phyloP scores from a whole-genome alignment of 1,140 invertebrate genomes.

The Drosophila kepulauana region DNA sequence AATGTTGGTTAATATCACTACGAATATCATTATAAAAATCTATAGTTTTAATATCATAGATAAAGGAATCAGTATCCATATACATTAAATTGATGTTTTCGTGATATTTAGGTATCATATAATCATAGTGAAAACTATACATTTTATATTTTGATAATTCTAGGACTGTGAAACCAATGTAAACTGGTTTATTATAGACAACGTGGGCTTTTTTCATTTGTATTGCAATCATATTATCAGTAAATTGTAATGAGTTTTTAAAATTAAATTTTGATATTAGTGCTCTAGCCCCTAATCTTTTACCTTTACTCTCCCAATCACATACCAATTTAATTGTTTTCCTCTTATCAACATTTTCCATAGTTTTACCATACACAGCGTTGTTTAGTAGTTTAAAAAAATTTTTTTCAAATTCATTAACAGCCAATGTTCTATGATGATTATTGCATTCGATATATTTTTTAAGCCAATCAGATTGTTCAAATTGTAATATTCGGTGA shows the following conservation, averaged over 20 bases:
- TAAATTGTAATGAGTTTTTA: constrained; percentile 73
- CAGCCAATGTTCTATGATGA: constrained; percentile 72
- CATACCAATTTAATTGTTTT: constrained; percentile 82
- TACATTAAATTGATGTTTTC: constrained; percentile 70
- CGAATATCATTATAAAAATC: constrained; percentile 85
- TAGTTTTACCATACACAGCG: constrained; percentile 86
- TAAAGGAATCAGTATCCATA: constrained; percentile 85
- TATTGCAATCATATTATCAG: constrained; percentile 80
- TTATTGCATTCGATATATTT: constrained; percentile 86
- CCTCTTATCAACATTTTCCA: constrained; percentile 85
- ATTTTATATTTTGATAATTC: constrained; percentile 83
- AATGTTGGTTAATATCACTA: constrained; percentile 54
- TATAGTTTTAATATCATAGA: constrained; percentile 70
- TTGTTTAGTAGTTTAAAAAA: constrained; percentile 38
- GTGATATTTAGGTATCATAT: constrained; percentile 70
- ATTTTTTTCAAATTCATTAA: constrained; percentile 84
- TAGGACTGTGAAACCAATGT: constrained; percentile 83
- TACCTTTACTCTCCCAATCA: constrained; percentile 69
- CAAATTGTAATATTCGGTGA: constrained; percentile 86
- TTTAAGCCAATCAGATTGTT: constrained; percentile 86
- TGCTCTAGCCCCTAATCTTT: constrained; percentile 67
- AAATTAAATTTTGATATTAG: constrained; percentile 84
- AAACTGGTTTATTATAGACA: constrained; percentile 84
- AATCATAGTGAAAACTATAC: constrained; percentile 79
- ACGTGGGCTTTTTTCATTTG: constrained; percentile 76